A percentile compares a stretch with the other conserved stretches of the same genome.
Conservation (phyloP, 2,797 vertebrate genomes). For the Esox masquinongy region DNA sequence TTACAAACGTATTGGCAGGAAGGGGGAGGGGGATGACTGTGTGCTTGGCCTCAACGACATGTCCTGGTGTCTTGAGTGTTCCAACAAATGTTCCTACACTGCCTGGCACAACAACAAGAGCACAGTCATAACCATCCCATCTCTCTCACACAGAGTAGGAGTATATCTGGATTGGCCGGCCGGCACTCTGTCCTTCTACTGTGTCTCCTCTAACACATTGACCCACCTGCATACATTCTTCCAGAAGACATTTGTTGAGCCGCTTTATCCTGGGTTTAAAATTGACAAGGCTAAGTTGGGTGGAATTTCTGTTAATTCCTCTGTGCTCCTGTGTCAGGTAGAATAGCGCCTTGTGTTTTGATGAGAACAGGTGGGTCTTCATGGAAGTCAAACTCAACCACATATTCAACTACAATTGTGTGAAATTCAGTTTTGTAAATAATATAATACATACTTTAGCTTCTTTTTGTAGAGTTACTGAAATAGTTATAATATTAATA, state of each 20-base stretch:
- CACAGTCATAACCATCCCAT: neutral
- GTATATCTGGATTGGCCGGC: slow-evolving; percentile 60
- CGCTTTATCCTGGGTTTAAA: slow-evolving; percentile 55
- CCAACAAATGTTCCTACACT: slow-evolving; percentile 31
- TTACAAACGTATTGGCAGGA: slow-evolving; percentile 58
- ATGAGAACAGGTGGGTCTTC: too few relatives aligned
- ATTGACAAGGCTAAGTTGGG: slow-evolving; percentile 46
- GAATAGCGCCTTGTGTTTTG: neutral
- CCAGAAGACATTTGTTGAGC: slow-evolving; percentile 53
- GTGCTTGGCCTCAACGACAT: slow-evolving; percentile 56
- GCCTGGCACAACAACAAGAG: slow-evolving; percentile 22
- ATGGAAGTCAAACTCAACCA: too few relatives aligned
- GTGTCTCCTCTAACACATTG: slow-evolving; percentile 21
- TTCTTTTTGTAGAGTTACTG: too few relatives aligned
- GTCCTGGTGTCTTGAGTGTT: slow-evolving; percentile 64
- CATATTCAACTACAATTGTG: too few relatives aligned
- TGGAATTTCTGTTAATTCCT: slow-evolving; percentile 34
- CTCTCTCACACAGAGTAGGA: slow-evolving; percentile 45
- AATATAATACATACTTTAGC: too few relatives aligned
- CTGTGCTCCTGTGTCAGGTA: slow-evolving; percentile 39
- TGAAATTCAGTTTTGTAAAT: too few relatives aligned
- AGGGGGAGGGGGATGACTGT: slow-evolving; percentile 52
- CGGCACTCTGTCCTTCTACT: slow-evolving; percentile 56
- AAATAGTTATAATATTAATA: too few relatives aligned
- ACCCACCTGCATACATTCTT: slow-evolving; percentile 60